Evolutionary conservation across 1,140 invertebrate genomes (phyloP), one percentile per base, ranked within the genome.

Genomic region (Drosophila equinoxialis): DNA sequence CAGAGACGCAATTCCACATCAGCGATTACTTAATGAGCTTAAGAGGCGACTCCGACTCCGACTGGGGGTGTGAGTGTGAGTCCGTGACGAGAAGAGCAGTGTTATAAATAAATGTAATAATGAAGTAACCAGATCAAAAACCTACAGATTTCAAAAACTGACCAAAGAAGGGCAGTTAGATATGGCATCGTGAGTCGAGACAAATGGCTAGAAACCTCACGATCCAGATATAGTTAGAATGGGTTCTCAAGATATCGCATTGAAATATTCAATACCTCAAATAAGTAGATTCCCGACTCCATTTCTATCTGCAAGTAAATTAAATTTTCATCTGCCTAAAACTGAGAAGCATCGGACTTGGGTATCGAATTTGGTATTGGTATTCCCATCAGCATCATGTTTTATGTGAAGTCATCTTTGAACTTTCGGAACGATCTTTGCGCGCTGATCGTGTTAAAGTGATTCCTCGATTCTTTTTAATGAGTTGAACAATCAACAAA

Each of bases 1-100:
- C 62, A 61, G 59, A 58, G 76, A 55, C 66, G 74, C 57, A 74
- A 69, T 68, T 69, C 71, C 59, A 73, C 74, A 45, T 69, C 62
- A 54, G 63, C 74, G 77, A 89, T 89, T 89, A 89, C 84, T 89
- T 89, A 89, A 89, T 89, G 84, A 89, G 85, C 84, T 89, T 89
- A 83, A 74, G 64, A 63, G 65, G 14, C 64, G 48, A 51, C 10
- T 51, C 17, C 45, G 17, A 48, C 45, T 48, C 7, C 54, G 64
- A 54, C 37, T 48, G 20, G 45, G 20, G 35, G 1, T 4, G 6
- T n/a, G 68, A 65, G 64, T 55, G 68, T 7, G 35, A 45, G 45
- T 33, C 61, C 3, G 33, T 39, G 35, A 62, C 23, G 42, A 20
- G 17, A 14, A 48, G 26, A 60, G 60, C 33, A 11, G 42, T 70